Conservation (phyloP, 64 coral and sea anemone genomes). For the Montipora efflorescens region DNA sequence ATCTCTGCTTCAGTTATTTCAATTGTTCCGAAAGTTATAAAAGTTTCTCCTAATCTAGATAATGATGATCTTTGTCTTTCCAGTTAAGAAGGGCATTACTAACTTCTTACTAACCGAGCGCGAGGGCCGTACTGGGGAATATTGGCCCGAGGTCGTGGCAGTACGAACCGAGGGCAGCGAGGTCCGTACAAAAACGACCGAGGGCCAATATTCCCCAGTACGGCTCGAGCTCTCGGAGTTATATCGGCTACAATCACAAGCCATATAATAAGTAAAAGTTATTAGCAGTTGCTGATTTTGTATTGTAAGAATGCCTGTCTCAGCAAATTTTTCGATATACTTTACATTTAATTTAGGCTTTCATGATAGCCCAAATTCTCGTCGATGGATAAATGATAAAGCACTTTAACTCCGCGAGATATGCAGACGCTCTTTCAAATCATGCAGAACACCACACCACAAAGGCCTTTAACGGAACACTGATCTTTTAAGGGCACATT, state of each 20-base stretch:
- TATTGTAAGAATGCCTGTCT: constrained; percentile 18
- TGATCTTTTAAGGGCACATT: constrained; percentile 28
- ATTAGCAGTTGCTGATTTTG: constrained; percentile 36
- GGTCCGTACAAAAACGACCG: no score
- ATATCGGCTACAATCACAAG: no score
- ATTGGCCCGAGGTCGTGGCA: no score
- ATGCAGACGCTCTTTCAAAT: constrained; percentile 18
- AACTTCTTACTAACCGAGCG: no score
- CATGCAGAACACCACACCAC: constrained; percentile 37
- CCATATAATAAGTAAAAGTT: neutral
- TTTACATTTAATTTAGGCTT: constrained; percentile 12
- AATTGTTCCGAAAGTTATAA: neutral
- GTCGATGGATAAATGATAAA: constrained; percentile 19
- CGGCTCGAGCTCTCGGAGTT: no score
- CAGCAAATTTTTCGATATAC: constrained; percentile 7
- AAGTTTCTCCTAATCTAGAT: neutral
- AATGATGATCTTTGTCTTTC: constrained; percentile 6
- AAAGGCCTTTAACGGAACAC: constrained; percentile 5
- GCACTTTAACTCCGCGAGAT: constrained; percentile 1
- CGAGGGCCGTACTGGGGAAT: no score
- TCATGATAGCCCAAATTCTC: constrained; percentile 35
- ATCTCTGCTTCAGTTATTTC: neutral
- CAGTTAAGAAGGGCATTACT: constrained; percentile 14
- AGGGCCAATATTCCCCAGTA: no score
- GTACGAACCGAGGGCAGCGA: no score